These are phyloP conservation scores for Colaptes auratus DNA, from an alignment of 2,113 vertebrate genomes.

Conservation along the genomic window DNA sequence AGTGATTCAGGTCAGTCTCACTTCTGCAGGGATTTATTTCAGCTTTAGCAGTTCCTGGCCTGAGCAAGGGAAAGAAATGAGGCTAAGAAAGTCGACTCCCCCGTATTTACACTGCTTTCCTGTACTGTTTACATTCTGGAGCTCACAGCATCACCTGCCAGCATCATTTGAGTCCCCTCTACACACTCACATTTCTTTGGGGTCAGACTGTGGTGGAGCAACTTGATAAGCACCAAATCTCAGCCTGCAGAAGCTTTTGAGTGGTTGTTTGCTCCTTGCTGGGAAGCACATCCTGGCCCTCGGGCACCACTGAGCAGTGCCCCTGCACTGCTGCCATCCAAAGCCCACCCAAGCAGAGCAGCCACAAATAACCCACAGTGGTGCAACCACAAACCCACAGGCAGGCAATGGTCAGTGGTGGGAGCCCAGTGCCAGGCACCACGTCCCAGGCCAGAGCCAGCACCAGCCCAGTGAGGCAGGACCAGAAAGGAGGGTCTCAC, in stretches of 20 bases:
- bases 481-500: accelerated
- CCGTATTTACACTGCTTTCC: background rate
- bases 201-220: background rate
- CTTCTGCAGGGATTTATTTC: slow-evolving; percentile 44
- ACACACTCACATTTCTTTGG: background rate
- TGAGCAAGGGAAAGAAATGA: background rate
- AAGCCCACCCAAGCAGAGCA: background rate
- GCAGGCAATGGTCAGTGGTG: accelerated
- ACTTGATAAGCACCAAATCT: background rate
- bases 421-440: background rate
- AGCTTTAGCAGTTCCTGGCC: slow-evolving; percentile 13
- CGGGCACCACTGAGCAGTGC: accelerated
- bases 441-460: background rate
- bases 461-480: background rate
- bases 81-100: background rate
- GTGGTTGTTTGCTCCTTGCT: background rate
- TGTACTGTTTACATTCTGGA: slow-evolving; percentile 13
- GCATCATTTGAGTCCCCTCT: background rate
- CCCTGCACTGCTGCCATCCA: accelerated
- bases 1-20: slow-evolving; percentile 49
- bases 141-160: slow-evolving; percentile 35
- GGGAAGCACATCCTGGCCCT: accelerated
- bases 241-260: background rate
- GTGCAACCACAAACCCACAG: background rate
- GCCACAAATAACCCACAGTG: background rate